Percentiles rank a stretch among this genome's conserved stretches.
These are phyloP conservation scores for Phymastichus coffea DNA, from an alignment of 1,140 invertebrate species.

Conservation along the genomic window DNA sequence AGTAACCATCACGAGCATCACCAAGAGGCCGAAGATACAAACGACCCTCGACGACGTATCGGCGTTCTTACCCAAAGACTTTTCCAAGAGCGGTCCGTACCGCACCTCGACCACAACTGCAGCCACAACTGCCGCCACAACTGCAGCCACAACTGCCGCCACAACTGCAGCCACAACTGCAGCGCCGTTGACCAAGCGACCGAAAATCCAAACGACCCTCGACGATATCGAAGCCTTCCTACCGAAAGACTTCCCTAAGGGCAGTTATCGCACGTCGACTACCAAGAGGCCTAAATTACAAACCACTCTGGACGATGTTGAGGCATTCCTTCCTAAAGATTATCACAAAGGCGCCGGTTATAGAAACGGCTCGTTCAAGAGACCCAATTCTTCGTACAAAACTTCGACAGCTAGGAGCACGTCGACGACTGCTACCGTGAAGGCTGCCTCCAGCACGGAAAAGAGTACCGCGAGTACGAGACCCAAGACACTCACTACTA, in stretches of 20 bases:
- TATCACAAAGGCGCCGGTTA: constrained; percentile 14
- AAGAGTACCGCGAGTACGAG: constrained; percentile 15
- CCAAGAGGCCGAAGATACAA: constrained; percentile 4
- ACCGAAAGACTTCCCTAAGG: neutral
- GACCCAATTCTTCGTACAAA: neutral
- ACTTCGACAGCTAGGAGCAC: constrained; percentile 23
- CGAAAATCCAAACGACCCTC: constrained; percentile 23
- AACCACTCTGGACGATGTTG: constrained; percentile 33
- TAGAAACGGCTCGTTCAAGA: constrained; percentile 13
- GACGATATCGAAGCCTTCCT: constrained; percentile 22
- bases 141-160: constrained; percentile 21
- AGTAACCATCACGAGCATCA: constrained; percentile 26
- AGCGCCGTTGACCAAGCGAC: neutral
- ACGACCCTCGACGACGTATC: constrained; percentile 23
- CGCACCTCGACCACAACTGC: neutral
- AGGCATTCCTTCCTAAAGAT: constrained; percentile 35
- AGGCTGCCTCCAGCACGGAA: neutral
- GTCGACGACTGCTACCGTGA: constrained; percentile 15
- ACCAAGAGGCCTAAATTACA: constrained; percentile 20
- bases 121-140: neutral
- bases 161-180: too few species aligned
- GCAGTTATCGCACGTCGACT: neutral
- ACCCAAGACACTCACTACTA: constrained; percentile 24
- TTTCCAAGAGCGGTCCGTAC: neutral
- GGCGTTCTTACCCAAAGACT: constrained; percentile 35